Base-by-base conservation (phyloP, 2,797 vertebrate species). In the Syngnathus rostellatus region DNA sequence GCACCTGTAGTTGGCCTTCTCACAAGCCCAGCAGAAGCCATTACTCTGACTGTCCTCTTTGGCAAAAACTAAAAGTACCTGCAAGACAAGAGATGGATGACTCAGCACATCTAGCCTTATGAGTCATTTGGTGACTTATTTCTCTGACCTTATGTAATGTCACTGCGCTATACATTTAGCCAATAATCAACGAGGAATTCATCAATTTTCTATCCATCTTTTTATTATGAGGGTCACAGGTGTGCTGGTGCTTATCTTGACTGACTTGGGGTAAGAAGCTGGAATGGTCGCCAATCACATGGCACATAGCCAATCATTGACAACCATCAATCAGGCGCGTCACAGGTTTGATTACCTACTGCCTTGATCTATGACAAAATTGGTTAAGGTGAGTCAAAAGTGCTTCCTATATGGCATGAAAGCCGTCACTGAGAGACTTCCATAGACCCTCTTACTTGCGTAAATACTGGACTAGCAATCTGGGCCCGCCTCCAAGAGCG, bases 61-160 rank as follows among this genome's bases (percentile, higher is more conserved):
- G 91, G 94, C 92, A 94, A 99, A 98, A 90, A 98, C 97, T 91
- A 99, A 90, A 90, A 99, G 95, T 92, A 99, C 97, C 97, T 99
- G 72, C 72, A 81, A 83, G 68, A 64, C 69, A 16, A 73, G 43
- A 81, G 63, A 75, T 58, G 17, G 63, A 75, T 58, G 17, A 69
- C 21, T 63, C 12, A 74, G 48, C 41, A 73, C 40, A 66, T 54
- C 9, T 51, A 23, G 43, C 39, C 46, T 65, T 39, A 5, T 65
- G 64, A 63, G 43, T 54, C 16, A 65, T 53, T 37, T 39, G 7
- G 8, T 12, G 62, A 31, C 46, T 45, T 41, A 6, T 31, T 60
- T 39, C 41, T 19, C 39, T 46, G 6, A 72, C 64, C 54, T 74
- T 5, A 25, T 45, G n/a, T 53, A 67, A 63, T 43, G 57, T 74